Conservation (phyloP, 1,140 invertebrate genomes). For the Theocolax elegans region DNA sequence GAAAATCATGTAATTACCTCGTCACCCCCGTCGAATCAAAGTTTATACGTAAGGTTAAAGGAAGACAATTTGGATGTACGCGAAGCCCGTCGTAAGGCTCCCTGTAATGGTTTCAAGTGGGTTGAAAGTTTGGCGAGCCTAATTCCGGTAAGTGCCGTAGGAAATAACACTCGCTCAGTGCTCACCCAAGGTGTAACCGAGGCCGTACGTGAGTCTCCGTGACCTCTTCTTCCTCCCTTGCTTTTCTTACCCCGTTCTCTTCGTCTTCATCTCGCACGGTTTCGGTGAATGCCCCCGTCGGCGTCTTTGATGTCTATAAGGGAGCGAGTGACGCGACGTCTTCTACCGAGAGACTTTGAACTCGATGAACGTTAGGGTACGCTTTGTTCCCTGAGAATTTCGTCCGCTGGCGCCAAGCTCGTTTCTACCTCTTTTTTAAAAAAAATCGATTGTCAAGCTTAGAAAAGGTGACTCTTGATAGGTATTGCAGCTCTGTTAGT, state of each 20-base stretch:
- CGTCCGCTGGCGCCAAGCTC: too few relatives aligned
- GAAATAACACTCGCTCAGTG: conserved; percentile 15
- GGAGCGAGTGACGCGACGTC: neutral
- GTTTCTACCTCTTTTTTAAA: too few relatives aligned
- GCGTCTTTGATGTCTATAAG: conserved; percentile 7
- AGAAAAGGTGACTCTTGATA: too few relatives aligned
- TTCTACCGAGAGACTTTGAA: too few relatives aligned
- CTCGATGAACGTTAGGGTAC: too few relatives aligned
- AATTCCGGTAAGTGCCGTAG: conserved; percentile 4
- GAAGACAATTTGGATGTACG: neutral
- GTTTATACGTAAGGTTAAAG: neutral
- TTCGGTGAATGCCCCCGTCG: too few relatives aligned
- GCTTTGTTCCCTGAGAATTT: too few relatives aligned
- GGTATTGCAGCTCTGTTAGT: too few relatives aligned
- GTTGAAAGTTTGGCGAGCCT: conserved; percentile 10
- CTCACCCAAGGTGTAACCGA: neutral
- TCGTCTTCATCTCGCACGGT: too few relatives aligned
- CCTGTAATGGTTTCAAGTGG: conserved; percentile 2
- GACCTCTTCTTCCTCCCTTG: neutral
- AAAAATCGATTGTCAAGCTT: too few relatives aligned
- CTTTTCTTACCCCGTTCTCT: neutral
- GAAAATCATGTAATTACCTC: neutral
- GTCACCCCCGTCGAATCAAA: neutral
- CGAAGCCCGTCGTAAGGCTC: neutral
- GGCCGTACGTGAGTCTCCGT: neutral